Percentiles rank a stretch among this genome's conserved stretches.
Evolutionary conservation across 2,113 vertebrate species (phyloP).

Genomic region (Hyperoodon ampullatus): DNA sequence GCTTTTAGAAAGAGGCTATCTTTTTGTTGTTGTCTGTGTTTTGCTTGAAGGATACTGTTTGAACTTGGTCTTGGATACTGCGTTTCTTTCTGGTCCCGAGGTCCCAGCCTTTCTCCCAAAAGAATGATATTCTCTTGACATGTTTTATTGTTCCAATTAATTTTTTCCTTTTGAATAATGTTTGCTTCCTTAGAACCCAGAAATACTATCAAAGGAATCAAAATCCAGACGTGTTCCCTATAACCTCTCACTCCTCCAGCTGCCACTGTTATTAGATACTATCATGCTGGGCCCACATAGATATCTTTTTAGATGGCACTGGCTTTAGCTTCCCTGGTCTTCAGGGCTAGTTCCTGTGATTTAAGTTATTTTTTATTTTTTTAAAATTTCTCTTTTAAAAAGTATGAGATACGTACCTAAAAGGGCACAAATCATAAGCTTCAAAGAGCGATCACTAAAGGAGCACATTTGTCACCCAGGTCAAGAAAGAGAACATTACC

Average conservation of each 20-base stretch:
- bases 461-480: not conserved
- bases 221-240: slow-evolving; percentile 15
- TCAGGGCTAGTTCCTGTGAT: not conserved
- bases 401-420: not conserved
- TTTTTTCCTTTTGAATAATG: slow-evolving; percentile 27
- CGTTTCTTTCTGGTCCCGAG: not conserved
- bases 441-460: not conserved
- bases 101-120: not conserved
- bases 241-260: not conserved
- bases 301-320: slow-evolving; percentile 1
- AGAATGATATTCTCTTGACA: not conserved
- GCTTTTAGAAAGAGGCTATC: not conserved
- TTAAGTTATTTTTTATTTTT: not conserved
- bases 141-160: slow-evolving; percentile 18
- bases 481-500: not conserved
- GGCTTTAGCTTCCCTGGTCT: slow-evolving; percentile 9
- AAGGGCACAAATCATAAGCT: slow-evolving; percentile 24
- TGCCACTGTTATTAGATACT: not conserved
- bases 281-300: not conserved
- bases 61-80: not conserved
- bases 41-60: slow-evolving; percentile 1
- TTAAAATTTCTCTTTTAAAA: not conserved
- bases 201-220: slow-evolving; percentile 21
- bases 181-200: not conserved
- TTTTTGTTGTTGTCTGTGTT: not conserved